A percentile compares a stretch with the other conserved stretches of the same genome.
phyloP scores from a whole-genome alignment of 2,888 invertebrate genomes.

The Orthonevra nobilis region DNA sequence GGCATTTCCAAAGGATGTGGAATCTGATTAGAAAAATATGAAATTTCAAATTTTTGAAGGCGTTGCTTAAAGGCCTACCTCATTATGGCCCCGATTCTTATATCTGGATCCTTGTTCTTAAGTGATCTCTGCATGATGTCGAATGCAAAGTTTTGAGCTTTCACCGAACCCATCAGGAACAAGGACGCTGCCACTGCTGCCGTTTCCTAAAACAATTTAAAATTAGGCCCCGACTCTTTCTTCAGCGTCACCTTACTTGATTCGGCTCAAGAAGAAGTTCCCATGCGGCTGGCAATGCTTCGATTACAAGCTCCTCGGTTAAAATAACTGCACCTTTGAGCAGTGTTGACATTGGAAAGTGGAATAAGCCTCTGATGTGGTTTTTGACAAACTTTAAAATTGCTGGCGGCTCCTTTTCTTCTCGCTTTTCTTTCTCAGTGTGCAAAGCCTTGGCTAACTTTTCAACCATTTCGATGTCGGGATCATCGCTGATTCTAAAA shows the following conservation, averaged over 20 bases:
- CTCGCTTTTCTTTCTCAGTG: slow-evolving; percentile 80
- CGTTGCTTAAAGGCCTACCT: no score
- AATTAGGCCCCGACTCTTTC: no score
- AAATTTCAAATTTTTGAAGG: no score
- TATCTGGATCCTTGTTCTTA: slow-evolving; percentile 90
- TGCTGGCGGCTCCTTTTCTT: slow-evolving; percentile 83
- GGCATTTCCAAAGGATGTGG: slow-evolving; percentile 96
- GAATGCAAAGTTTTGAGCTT: slow-evolving; percentile 93
- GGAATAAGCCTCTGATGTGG: slow-evolving; percentile 92
- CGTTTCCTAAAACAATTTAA: slow-evolving; percentile 83
- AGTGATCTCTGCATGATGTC: slow-evolving; percentile 94
- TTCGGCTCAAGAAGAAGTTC: slow-evolving; percentile 96
- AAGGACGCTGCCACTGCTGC: slow-evolving; percentile 92
- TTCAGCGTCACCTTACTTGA: slow-evolving; percentile 66
- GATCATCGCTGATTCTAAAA: slow-evolving; percentile 78
- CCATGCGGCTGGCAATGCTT: slow-evolving; percentile 96
- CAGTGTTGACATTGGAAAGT: slow-evolving; percentile 91
- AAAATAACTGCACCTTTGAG: slow-evolving; percentile 95
- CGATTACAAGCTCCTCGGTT: slow-evolving; percentile 91
- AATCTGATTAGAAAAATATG: slow-evolving; percentile 85
- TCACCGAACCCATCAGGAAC: slow-evolving; percentile 95
- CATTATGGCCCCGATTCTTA: slow-evolving; percentile 91
- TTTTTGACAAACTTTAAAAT: slow-evolving; percentile 90
- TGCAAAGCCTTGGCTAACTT: slow-evolving; percentile 77
- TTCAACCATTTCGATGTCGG: slow-evolving; percentile 78